Base-by-base conservation (phyloP, 2,113 vertebrate genomes). In the Pyrgilauda ruficollis region DNA sequence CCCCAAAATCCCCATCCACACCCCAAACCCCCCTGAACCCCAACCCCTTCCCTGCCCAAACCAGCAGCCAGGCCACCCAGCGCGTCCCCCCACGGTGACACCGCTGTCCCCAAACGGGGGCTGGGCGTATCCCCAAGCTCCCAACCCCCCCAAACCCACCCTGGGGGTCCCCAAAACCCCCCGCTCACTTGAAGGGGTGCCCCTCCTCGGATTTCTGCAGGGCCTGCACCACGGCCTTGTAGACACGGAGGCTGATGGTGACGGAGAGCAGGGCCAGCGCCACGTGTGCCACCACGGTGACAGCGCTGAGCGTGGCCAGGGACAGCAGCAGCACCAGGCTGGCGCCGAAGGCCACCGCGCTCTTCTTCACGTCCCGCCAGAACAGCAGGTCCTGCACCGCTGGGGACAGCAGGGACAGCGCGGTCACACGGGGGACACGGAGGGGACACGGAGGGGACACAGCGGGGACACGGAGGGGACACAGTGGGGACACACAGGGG, bases 241-340 rank as follows among this genome's bases (percentile, higher is more conserved):
- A 99, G 97, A 99, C 97, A 53, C 99, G 98, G 95, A 99, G 99
- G 98, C 98, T 98, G 98, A 99, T 99, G 98, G 99, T 99, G 97
- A 99, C 98, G 1, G 98, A 98, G 52, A 99, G 99, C 90, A 99
- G 98, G 13, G 99, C 98, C 95, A 99, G 98, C 66, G 99, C 98
- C 95, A 99, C 98, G 98, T 99, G 99, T 49, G 99, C 99, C 41
- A 96, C 72, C 95, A 99, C 99, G 56, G 98, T 99, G 98, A 99
- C 98, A 74, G 99, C 98, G 77, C 99, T 99, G 98, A 99, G 99
- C 14, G 99, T 98, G 6, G 99, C 99, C 97, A 99, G 97, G 3
- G 99, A 99, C 37, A 99, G 98, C 94, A 99, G 98, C 97, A 98
- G 37, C 92, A 99, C 96, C 97, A 99, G 93, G 5, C 98, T 98